phyloP scores from a whole-genome alignment of 2,888 invertebrate genomes.

The Belgica antarctica region DNA sequence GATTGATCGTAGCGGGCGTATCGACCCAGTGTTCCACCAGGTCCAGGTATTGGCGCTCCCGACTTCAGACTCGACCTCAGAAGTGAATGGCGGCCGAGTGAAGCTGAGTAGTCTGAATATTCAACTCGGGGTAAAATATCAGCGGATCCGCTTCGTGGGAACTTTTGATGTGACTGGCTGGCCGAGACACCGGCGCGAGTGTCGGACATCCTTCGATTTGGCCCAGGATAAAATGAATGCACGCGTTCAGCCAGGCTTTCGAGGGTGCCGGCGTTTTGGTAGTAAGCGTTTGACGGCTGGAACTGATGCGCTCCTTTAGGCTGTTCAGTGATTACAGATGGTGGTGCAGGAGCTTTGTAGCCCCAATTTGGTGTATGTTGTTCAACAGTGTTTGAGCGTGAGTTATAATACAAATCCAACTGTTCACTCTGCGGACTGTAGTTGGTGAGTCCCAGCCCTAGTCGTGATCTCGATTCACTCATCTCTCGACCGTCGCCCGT shows the following conservation, averaged over 20 bases:
- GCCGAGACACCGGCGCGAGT: slow-evolving; percentile 57
- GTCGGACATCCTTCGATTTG: slow-evolving; percentile 62
- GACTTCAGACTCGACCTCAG: slow-evolving; percentile 78
- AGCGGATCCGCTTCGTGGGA: slow-evolving; percentile 88
- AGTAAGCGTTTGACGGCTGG: slow-evolving; percentile 70
- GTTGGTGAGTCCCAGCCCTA: slow-evolving; percentile 68
- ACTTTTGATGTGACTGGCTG: slow-evolving; percentile 55
- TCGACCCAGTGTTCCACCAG: slow-evolving; percentile 61
- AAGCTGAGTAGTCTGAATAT: slow-evolving; percentile 78
- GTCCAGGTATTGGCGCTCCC: slow-evolving; percentile 49
- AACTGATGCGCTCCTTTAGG: slow-evolving; percentile 82
- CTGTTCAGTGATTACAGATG: slow-evolving; percentile 87
- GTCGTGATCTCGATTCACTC: slow-evolving; percentile 69
- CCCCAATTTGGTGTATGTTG: slow-evolving; percentile 57
- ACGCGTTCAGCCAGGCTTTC: slow-evolving; percentile 91
- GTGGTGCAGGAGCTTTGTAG: slow-evolving; percentile 60
- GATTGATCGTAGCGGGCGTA: slow-evolving; percentile 63
- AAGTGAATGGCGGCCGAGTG: slow-evolving; percentile 72
- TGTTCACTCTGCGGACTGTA: slow-evolving; percentile 67
- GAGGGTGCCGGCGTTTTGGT: slow-evolving; percentile 73
- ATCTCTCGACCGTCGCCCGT: slow-evolving; percentile 77
- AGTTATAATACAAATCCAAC: slow-evolving; percentile 78
- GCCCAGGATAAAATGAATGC: slow-evolving; percentile 78
- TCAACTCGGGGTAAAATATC: slow-evolving; percentile 85
- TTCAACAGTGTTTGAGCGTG: slow-evolving; percentile 63